Percentiles rank a stretch among this genome's conserved stretches.
phyloP scores from a whole-genome alignment of 2,888 invertebrate genomes.

The Oasisia sp. region DNA sequence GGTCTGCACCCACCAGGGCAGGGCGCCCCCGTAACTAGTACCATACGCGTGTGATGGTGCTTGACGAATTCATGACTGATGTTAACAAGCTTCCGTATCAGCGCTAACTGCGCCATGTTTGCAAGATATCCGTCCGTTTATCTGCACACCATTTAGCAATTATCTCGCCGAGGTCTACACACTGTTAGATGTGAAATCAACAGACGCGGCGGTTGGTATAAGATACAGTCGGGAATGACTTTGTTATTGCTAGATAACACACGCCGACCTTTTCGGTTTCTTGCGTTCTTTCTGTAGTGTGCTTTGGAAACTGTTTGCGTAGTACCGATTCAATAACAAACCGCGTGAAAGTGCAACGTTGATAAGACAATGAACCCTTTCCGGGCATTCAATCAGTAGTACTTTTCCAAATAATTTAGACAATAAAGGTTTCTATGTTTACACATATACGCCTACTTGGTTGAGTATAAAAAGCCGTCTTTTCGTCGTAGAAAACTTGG shows the following conservation, averaged over 20 bases:
- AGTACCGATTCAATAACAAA: neutral
- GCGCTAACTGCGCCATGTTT: neutral
- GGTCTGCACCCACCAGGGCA: neutral
- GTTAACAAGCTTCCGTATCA: neutral
- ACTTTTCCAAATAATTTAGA: neutral
- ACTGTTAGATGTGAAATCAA: neutral
- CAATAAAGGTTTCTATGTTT: neutral
- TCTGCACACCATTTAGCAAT: neutral
- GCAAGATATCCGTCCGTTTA: neutral
- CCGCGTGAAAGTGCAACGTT: neutral
- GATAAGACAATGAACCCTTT: neutral
- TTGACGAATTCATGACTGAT: neutral
- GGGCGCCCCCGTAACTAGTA: neutral
- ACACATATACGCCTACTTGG: neutral
- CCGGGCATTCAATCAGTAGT: neutral
- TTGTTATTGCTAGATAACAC: neutral
- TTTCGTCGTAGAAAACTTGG: too few species aligned
- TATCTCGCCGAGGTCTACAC: neutral
- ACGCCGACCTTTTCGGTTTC: too few species aligned
- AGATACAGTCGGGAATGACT: neutral
- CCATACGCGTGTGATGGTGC: neutral
- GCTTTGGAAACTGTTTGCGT: neutral
- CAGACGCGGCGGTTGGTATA: neutral
- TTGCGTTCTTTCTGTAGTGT: too few species aligned
- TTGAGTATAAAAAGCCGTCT: neutral